Evolutionary conservation across 1,140 invertebrate species (phyloP).

Genomic region (Elysia chlorotica): DNA sequence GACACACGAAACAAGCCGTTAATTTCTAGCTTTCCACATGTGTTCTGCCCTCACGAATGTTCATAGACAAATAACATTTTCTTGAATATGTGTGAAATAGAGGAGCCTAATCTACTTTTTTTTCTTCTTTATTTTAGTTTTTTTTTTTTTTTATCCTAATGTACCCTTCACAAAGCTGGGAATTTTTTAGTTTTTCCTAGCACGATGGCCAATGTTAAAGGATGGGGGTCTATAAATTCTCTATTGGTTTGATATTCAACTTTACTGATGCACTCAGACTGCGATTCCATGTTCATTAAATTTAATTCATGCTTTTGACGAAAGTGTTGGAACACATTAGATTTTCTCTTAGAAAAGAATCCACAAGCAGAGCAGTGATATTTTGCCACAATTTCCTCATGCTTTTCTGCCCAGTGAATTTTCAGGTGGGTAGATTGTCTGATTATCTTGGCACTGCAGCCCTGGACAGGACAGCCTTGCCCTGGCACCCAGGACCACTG

Average conservation of each 20-base stretch:
- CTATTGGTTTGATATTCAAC: constrained; percentile 6
- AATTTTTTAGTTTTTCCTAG: not conserved
- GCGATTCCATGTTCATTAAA: not conserved
- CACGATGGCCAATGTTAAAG: not conserved
- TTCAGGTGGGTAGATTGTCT: constrained; percentile 10
- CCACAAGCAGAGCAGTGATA: constrained; percentile 7
- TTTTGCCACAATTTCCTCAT: constrained; percentile 16
- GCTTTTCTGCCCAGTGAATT: constrained; percentile 19
- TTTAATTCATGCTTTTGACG: constrained; percentile 9
- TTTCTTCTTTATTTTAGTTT: too few species aligned
- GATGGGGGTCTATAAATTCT: constrained; percentile 12
- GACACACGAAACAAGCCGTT: too few species aligned
- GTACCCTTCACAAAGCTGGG: too few species aligned
- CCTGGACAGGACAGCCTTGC: constrained; percentile 5
- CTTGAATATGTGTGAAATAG: too few species aligned
- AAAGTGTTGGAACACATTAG: constrained; percentile 11
- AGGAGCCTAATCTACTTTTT: too few species aligned
- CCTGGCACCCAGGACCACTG: constrained; percentile 13
- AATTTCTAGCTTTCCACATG: too few species aligned
- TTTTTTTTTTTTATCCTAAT: too few species aligned
- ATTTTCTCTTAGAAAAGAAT: constrained; percentile 11
- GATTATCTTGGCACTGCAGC: constrained; percentile 12
- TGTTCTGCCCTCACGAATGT: too few species aligned
- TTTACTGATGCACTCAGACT: constrained; percentile 15
- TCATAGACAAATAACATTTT: too few species aligned